A percentile compares a stretch with the other conserved stretches of the same genome.
Conservation (phyloP, 2,797 vertebrate genomes). For the Sebastes kiyomatsui region DNA sequence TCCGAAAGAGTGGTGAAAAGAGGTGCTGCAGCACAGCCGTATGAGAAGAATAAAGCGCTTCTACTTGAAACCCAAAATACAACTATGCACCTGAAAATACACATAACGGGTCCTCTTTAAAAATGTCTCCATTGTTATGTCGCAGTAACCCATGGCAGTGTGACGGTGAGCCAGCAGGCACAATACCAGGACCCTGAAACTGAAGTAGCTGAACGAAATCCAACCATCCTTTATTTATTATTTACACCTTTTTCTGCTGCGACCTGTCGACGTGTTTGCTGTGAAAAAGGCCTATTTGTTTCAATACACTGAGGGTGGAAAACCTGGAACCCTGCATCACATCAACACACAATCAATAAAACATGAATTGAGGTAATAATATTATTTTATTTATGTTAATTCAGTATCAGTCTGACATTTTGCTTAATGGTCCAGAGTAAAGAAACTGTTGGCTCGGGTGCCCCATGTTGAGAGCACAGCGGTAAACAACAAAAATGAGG, state of each 20-base stretch:
- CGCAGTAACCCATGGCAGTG: not conserved
- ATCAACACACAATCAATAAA: not conserved
- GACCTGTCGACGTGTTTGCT: not conserved
- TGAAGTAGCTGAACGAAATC: not conserved
- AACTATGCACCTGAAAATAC: no score
- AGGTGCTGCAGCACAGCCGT: no score
- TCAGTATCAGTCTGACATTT: slow-evolving; percentile 58
- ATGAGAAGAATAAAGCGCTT: no score
- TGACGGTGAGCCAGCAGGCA: not conserved
- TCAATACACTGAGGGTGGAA: not conserved
- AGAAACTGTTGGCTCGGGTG: slow-evolving; percentile 60
- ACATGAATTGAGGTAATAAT: slow-evolving; percentile 45
- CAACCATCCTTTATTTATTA: not conserved
- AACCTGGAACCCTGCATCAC: not conserved
- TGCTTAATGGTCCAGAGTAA: slow-evolving; percentile 71
- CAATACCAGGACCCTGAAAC: not conserved
- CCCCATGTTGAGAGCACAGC: slow-evolving; percentile 55
- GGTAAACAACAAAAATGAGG: slow-evolving; percentile 51
- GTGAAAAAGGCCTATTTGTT: not conserved
- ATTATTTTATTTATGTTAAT: slow-evolving; percentile 73
- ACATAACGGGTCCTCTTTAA: no score
- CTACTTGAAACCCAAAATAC: no score
- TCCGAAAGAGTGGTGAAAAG: no score
- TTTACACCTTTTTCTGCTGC: not conserved
- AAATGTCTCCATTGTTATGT: not conserved